These are phyloP conservation scores for Helicoverpa zea DNA, from an alignment of 1,140 invertebrate species.

Conservation along the genomic window DNA sequence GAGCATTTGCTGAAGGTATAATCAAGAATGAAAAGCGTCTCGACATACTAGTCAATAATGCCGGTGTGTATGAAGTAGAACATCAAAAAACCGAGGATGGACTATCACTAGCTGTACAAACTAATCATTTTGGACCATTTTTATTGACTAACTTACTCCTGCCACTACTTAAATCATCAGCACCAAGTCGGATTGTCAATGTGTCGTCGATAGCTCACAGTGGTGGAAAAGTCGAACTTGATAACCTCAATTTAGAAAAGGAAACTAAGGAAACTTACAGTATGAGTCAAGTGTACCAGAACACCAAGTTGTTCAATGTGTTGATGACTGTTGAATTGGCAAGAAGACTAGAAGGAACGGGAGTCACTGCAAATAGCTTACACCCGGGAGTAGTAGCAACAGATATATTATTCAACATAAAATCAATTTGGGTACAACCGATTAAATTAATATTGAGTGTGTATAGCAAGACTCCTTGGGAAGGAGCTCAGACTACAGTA, in stretches of 20 bases:
- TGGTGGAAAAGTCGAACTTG: conserved; percentile 89
- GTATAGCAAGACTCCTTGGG: conserved; percentile 66
- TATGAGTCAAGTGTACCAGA: conserved; percentile 89
- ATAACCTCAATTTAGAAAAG: conserved; percentile 90
- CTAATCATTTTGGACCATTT: conserved; percentile 95
- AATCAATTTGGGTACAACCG: conserved; percentile 47
- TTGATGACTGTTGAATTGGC: conserved; percentile 94
- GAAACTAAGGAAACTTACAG: conserved; percentile 81
- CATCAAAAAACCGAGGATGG: conserved; percentile 90
- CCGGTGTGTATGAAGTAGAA: conserved; percentile 83
- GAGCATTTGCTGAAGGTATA: conserved; percentile 89
- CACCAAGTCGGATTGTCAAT: conserved; percentile 93
- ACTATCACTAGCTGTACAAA: conserved; percentile 93
- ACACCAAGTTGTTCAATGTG: conserved; percentile 95
- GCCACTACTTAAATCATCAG: conserved; percentile 92
- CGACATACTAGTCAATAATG: conserved; percentile 95
- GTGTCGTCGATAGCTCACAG: conserved; percentile 93
- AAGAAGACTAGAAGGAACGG: conserved; percentile 90
- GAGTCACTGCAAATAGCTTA: conserved; percentile 92
- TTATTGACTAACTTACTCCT: conserved; percentile 90
- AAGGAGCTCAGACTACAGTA: conserved; percentile 88
- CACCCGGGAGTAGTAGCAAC: conserved; percentile 91
- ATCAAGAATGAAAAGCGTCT: conserved; percentile 89
- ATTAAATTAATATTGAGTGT: conserved; percentile 43
- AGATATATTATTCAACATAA: conserved; percentile 56